Evolutionary conservation across 2,113 vertebrate genomes (phyloP).

Genomic region (Hylia prasina): DNA sequence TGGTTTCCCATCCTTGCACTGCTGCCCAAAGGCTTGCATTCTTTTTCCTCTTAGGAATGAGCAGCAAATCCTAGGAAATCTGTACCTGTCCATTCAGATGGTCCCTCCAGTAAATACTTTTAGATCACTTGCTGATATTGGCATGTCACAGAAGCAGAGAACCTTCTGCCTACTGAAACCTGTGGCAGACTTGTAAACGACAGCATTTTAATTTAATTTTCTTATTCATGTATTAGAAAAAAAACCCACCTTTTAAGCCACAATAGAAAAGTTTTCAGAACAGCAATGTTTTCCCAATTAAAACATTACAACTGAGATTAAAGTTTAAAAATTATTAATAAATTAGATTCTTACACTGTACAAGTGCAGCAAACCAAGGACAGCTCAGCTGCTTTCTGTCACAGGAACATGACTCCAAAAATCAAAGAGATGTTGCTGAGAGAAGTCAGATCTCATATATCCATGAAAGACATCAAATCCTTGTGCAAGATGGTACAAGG

Average conservation of each 20-base stretch:
- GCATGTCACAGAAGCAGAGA: not conserved
- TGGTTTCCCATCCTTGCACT: not conserved
- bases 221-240: not conserved
- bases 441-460: not conserved
- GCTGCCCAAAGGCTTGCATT: not conserved
- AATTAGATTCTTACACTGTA: accelerated
- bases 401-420: not conserved
- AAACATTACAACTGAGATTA: not conserved
- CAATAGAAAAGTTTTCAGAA: not conserved
- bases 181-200: not conserved
- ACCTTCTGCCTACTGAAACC: not conserved
- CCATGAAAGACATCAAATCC: not conserved
- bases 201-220: not conserved
- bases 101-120: not conserved
- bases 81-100: not conserved
- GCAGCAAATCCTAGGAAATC: not conserved
- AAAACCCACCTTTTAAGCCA: not conserved
- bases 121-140: not conserved
- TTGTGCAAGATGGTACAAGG: not conserved
- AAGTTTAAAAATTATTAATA: not conserved
- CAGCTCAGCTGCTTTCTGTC: not conserved
- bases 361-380: not conserved
- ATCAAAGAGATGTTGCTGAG: not conserved
- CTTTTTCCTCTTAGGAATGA: not conserved
- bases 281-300: not conserved